Evolutionary conservation across 2,888 invertebrate genomes (phyloP).

Genomic region (Nomada ruficornis): DNA sequence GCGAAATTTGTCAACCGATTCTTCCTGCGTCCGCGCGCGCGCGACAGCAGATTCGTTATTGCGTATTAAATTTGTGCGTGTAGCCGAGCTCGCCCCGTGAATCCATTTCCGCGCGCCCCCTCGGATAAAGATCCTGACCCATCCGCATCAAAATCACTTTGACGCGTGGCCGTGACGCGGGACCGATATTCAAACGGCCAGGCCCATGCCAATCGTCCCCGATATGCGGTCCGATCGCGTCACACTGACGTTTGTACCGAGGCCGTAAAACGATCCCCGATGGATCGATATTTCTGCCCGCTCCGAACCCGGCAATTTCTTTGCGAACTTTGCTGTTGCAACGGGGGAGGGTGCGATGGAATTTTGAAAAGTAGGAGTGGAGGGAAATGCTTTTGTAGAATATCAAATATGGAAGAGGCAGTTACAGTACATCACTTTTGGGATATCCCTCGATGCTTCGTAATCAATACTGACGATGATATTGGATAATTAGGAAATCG

Average conservation of each 20-base stretch:
- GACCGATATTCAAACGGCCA: slow-evolving; percentile 24
- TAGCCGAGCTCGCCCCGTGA: slow-evolving; percentile 11
- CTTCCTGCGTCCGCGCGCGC: slow-evolving; percentile 40
- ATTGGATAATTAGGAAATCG: too few species aligned
- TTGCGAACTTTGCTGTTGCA: not conserved
- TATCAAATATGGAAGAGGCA: too few species aligned
- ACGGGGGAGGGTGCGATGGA: not conserved
- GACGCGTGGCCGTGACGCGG: slow-evolving; percentile 12
- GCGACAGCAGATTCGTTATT: slow-evolving; percentile 50
- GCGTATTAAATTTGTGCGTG: slow-evolving; percentile 38
- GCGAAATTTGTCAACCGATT: slow-evolving; percentile 71
- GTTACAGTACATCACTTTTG: too few species aligned
- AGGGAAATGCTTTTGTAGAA: too few species aligned
- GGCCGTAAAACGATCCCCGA: slow-evolving; percentile 3
- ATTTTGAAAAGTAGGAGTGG: too few species aligned
- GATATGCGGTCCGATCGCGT: not conserved
- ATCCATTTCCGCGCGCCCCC: slow-evolving; percentile 23
- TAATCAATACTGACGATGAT: too few species aligned
- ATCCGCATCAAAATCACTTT: slow-evolving; percentile 31
- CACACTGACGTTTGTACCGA: not conserved
- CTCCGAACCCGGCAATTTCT: not conserved
- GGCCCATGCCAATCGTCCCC: not conserved
- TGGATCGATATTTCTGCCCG: not conserved
- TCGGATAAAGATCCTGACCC: slow-evolving; percentile 32
- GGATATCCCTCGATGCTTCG: too few species aligned